phyloP scores from a whole-genome alignment of 2,113 vertebrate genomes.

The Actinemys pallida region DNA sequence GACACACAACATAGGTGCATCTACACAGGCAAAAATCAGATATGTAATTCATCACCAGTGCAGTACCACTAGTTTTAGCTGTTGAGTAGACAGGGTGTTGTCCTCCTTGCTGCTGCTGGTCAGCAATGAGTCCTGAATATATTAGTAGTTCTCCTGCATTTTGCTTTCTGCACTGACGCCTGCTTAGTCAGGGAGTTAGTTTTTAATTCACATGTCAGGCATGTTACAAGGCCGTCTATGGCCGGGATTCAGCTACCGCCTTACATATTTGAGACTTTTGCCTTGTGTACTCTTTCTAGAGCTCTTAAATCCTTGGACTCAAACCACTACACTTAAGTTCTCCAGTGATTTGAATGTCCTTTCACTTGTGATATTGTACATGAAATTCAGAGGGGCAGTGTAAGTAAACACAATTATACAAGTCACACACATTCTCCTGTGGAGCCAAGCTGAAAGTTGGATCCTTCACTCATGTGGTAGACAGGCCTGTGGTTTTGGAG shows the following conservation, averaged over 20 bases:
- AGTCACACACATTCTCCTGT: background rate
- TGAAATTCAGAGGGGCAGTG: background rate
- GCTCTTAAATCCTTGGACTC: background rate
- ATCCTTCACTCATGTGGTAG: background rate
- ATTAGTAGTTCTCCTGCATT: background rate
- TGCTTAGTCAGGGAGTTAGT: background rate
- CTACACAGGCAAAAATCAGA: background rate
- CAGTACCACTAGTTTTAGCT: background rate
- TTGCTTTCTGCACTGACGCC: background rate
- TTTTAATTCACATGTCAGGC: background rate
- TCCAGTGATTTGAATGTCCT: background rate
- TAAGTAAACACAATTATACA: background rate
- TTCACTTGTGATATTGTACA: background rate
- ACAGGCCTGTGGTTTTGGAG: background rate
- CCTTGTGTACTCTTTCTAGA: background rate
- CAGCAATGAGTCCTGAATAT: accelerated
- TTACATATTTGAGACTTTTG: background rate
- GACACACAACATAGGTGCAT: accelerated
- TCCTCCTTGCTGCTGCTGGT: accelerated
- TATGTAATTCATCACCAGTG: background rate
- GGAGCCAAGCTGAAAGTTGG: background rate
- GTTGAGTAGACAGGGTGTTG: background rate
- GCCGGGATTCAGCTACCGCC: accelerated
- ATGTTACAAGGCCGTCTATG: background rate
- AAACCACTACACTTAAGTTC: background rate